Conservation (phyloP, 1,140 invertebrate genomes). For the Daktulosphaira vitifoliae region DNA sequence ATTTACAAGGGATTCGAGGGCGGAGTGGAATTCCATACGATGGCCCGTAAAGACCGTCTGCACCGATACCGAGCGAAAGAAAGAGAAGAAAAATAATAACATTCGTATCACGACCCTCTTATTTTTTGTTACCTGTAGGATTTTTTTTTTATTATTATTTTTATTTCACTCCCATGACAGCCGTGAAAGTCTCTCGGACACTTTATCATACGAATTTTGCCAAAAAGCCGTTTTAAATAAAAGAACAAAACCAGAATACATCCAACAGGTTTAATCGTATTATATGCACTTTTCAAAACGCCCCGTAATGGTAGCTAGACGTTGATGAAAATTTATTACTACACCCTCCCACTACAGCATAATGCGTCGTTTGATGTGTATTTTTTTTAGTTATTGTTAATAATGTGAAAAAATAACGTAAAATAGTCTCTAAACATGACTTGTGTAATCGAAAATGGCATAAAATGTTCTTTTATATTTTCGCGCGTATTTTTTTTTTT, state of each 20-base stretch:
- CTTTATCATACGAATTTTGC: constrained; percentile 29
- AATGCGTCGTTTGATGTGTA: constrained; percentile 16
- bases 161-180: constrained; percentile 22
- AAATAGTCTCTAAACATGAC: background rate
- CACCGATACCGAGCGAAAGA: too few relatives aligned
- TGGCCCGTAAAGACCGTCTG: constrained; percentile 25
- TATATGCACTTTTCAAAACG: constrained; percentile 31
- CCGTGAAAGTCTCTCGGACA: constrained; percentile 31
- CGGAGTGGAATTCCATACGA: constrained; percentile 26
- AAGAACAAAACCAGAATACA: constrained; percentile 27
- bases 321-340: constrained; percentile 31
- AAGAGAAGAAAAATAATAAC: constrained; percentile 17
- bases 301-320: constrained; percentile 29
- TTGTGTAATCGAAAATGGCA: background rate
- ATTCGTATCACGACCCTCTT: constrained; percentile 33
- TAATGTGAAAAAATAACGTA: background rate
- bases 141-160: constrained; percentile 3
- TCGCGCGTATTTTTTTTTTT: too few relatives aligned
- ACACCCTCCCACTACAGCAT: constrained; percentile 14
- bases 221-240: constrained; percentile 31
- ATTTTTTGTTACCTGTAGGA: constrained; percentile 4
- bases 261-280: constrained; percentile 32
- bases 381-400: constrained; percentile 22
- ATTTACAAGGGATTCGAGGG: constrained; percentile 33
- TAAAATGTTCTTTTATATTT: too few relatives aligned